Conservation (phyloP, 2,797 vertebrate species). For the Microcaecilia unicolor region DNA sequence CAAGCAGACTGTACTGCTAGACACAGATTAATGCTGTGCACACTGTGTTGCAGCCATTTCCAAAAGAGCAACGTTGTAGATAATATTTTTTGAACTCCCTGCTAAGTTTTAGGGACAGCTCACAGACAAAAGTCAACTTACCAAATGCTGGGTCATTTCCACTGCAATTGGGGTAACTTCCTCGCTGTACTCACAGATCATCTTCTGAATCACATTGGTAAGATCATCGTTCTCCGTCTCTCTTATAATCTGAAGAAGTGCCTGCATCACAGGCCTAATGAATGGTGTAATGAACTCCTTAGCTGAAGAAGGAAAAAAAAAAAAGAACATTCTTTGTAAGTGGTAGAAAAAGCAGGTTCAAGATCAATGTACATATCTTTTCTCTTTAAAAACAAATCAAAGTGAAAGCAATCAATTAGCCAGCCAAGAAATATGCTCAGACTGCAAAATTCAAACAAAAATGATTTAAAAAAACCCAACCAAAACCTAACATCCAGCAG, state of each 20-base stretch:
- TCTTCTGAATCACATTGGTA: conserved; percentile 98
- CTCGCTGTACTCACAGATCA: conserved; percentile 98
- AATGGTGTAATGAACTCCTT: conserved; percentile 96
- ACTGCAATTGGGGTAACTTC: conserved; percentile 97
- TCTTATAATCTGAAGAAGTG: conserved; percentile 95
- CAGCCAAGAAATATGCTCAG: too few relatives aligned
- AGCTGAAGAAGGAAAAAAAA: conserved; percentile 52
- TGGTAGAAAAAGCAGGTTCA: too few relatives aligned
- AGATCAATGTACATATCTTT: too few relatives aligned
- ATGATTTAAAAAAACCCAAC: too few relatives aligned
- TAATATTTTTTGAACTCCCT: too few relatives aligned
- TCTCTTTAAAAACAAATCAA: too few relatives aligned
- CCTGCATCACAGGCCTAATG: conserved; percentile 97
- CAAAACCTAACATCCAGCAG: too few relatives aligned
- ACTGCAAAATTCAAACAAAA: too few relatives aligned
- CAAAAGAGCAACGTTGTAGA: not conserved
- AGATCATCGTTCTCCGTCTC: conserved; percentile 98
- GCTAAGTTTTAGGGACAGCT: too few relatives aligned
- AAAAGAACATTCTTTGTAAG: not conserved
- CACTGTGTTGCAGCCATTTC: conserved; percentile 52
- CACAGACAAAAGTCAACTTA: too few relatives aligned
- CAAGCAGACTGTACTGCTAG: conserved; percentile 57
- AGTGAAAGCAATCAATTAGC: too few relatives aligned
- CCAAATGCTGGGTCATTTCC: conserved; percentile 98
- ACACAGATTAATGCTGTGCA: conserved; percentile 74